A percentile compares a stretch with the other conserved stretches of the same genome.
Conservation (phyloP, 2,113 vertebrate species). For the Cebus imitator region DNA sequence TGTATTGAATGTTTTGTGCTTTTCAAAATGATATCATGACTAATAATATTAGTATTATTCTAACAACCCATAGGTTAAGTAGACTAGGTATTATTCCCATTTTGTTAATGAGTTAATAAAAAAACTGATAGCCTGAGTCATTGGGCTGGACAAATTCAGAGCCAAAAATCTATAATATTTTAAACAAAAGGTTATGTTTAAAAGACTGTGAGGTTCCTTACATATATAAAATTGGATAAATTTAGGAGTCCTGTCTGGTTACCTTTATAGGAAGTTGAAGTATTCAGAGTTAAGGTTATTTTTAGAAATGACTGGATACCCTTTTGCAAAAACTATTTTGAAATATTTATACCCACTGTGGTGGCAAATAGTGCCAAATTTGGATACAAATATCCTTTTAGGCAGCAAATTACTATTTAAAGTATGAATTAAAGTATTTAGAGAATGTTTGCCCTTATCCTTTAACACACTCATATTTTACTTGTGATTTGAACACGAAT, state of each 20-base stretch:
- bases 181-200: neutral
- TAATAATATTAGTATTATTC: neutral
- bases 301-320: slow-evolving; percentile 51
- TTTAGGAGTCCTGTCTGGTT: slow-evolving; percentile 1
- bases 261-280: slow-evolving; percentile 19
- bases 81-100: neutral
- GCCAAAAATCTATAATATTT: neutral
- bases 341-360: slow-evolving; percentile 43
- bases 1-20: neutral
- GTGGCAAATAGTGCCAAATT: slow-evolving; percentile 54
- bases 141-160: neutral
- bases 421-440: slow-evolving; percentile 43
- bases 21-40: slow-evolving; percentile 7
- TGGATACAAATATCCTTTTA: slow-evolving; percentile 11
- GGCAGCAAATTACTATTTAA: slow-evolving; percentile 32
- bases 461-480: neutral
- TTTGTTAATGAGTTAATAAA: slow-evolving; percentile 22
- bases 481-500: neutral
- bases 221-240: slow-evolving; percentile 1
- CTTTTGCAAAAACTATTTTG: slow-evolving; percentile 52
- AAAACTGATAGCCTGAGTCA: neutral
- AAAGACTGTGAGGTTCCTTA: neutral
- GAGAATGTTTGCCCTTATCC: neutral
- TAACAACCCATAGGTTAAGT: neutral
- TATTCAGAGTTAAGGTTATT: slow-evolving; percentile 29